A percentile compares a stretch with the other conserved stretches of the same genome.
phyloP scores from a whole-genome alignment of 2,113 vertebrate species.

The Diadophis punctatus region DNA sequence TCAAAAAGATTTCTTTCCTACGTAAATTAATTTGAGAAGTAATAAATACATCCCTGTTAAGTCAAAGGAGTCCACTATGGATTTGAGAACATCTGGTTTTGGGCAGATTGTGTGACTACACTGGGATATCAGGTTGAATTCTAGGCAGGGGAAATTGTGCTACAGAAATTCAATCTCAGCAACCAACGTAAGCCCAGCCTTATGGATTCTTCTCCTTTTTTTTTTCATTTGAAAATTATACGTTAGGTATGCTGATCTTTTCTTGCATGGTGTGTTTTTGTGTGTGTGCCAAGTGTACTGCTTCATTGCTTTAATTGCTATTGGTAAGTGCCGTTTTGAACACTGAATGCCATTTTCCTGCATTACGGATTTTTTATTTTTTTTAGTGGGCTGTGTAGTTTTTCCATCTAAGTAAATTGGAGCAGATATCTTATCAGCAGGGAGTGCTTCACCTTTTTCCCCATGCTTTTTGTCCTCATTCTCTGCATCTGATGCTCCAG shows the following conservation, averaged over 20 bases:
- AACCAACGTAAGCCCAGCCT: too few relatives aligned
- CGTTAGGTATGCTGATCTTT: not conserved
- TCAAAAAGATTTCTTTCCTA: not conserved
- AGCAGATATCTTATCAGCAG: not conserved
- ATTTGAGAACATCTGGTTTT: not conserved
- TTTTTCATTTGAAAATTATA: not conserved
- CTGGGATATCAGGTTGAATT: not conserved
- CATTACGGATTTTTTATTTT: not conserved
- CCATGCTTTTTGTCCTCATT: not conserved
- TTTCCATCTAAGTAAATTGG: slow-evolving; percentile 13
- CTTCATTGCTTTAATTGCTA: slow-evolving; percentile 12
- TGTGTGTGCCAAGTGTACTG: not conserved
- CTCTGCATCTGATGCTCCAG: slow-evolving; percentile 11
- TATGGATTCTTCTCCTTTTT: not conserved
- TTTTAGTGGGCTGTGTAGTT: not conserved
- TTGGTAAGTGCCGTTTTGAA: not conserved
- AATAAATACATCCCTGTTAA: not conserved
- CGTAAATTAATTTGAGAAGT: not conserved
- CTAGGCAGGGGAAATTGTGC: not conserved
- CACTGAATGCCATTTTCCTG: not conserved
- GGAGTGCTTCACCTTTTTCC: slow-evolving; percentile 5
- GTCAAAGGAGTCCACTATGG: too few relatives aligned
- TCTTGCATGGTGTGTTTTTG: not conserved
- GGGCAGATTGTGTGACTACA: too few relatives aligned
- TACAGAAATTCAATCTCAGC: not conserved